Percentiles rank a stretch among this genome's conserved stretches.
phyloP scores from a whole-genome alignment of 2,888 invertebrate genomes.

The Cephus pulcher region DNA sequence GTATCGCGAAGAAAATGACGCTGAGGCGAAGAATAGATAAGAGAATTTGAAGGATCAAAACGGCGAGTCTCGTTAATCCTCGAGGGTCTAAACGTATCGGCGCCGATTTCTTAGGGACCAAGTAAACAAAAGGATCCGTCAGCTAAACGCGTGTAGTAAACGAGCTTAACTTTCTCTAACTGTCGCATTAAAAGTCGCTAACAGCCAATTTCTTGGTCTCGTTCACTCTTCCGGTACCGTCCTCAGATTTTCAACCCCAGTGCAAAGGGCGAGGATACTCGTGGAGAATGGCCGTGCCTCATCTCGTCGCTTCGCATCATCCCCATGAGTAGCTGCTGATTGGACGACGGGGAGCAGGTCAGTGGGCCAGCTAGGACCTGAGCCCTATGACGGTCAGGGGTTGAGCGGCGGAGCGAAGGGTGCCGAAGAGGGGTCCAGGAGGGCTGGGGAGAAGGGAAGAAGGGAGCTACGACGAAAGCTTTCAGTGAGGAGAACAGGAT shows the following conservation, averaged over 20 bases:
- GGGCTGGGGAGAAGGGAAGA: not conserved
- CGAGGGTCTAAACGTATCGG: not conserved
- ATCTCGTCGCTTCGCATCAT: slow-evolving; percentile 14
- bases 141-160: slow-evolving; percentile 23
- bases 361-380: slow-evolving; percentile 46
- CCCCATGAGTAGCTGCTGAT: slow-evolving; percentile 33
- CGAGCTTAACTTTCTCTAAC: slow-evolving; percentile 28
- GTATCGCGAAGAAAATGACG: not conserved
- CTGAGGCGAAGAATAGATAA: not conserved
- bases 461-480: not conserved
- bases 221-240: slow-evolving; percentile 9
- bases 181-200: slow-evolving; percentile 32
- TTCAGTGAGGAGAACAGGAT: not conserved
- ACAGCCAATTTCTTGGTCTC: slow-evolving; percentile 28
- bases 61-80: not conserved
- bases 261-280: not conserved
- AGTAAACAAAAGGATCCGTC: slow-evolving; percentile 18
- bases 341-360: slow-evolving; percentile 52
- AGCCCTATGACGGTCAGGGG: slow-evolving; percentile 10
- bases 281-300: not conserved
- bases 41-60: not conserved
- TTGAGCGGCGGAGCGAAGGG: slow-evolving; percentile 15
- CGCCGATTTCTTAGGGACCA: not conserved
- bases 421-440: not conserved
- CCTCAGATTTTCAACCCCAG: not conserved